Conservation (phyloP, 2,888 invertebrate species). For the Hypomecis atomaria region DNA sequence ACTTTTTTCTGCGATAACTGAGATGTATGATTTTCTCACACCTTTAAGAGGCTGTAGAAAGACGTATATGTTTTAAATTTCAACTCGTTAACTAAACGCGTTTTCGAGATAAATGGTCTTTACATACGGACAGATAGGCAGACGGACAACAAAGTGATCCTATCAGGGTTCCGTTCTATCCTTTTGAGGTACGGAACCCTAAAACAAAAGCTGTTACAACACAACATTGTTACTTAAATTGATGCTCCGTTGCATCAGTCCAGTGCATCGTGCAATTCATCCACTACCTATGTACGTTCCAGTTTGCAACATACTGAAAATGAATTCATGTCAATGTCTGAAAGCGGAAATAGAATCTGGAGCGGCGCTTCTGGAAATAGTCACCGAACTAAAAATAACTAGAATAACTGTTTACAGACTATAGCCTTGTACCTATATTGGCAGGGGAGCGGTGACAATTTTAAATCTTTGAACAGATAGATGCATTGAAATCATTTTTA, state of each 20-base stretch:
- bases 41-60: too few relatives aligned
- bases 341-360: constrained; percentile 66
- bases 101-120: too few relatives aligned
- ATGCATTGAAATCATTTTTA: too few relatives aligned
- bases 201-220: too few relatives aligned
- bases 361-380: constrained; percentile 39
- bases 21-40: too few relatives aligned
- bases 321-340: constrained; percentile 70
- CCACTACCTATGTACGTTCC: constrained; percentile 5
- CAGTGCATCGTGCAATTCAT: constrained; percentile 17
- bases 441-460: constrained; percentile 31
- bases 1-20: too few relatives aligned
- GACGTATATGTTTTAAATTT: too few relatives aligned
- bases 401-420: constrained; percentile 24
- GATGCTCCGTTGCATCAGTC: constrained; percentile 3
- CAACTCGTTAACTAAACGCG: too few relatives aligned
- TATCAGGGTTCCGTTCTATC: too few relatives aligned
- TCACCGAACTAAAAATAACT: constrained; percentile 31
- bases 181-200: too few relatives aligned
- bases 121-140: too few relatives aligned
- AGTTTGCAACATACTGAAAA: constrained; percentile 51
- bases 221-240: not conserved
- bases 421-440: constrained; percentile 38
- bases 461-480: not conserved
- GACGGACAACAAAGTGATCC: too few relatives aligned